Evolutionary conservation across 1,140 invertebrate genomes (phyloP).

Genomic region (Hypothenemus hampei): DNA sequence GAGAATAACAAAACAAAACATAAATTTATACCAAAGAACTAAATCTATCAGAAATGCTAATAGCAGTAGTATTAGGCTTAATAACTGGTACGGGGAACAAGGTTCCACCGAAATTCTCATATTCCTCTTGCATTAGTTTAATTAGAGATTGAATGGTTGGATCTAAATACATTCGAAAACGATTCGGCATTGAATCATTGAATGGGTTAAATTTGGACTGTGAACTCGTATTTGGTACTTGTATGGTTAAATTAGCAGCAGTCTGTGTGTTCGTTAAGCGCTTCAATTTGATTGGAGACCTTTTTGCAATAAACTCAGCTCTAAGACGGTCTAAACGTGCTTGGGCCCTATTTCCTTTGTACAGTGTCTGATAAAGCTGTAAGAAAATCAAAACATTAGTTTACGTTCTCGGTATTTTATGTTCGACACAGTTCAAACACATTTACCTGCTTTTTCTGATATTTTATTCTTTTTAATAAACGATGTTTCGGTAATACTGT

Average conservation of each 20-base stretch:
- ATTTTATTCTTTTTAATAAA: constrained; percentile 1
- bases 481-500: constrained; percentile 8
- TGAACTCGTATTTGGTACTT: constrained; percentile 18
- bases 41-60: constrained; percentile 10
- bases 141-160: constrained; percentile 17
- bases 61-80: constrained; percentile 2
- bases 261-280: constrained; percentile 2
- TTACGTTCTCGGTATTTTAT: too few relatives aligned
- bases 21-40: too few relatives aligned
- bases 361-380: too few relatives aligned
- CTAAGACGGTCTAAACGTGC: too few relatives aligned
- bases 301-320: too few relatives aligned
- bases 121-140: constrained; percentile 15
- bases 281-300: neutral
- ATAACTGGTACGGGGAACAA: constrained; percentile 4
- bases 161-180: constrained; percentile 25
- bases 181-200: neutral
- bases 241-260: constrained; percentile 17
- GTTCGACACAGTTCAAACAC: too few relatives aligned
- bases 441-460: too few relatives aligned
- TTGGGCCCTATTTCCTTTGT: too few relatives aligned
- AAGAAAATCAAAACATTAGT: too few relatives aligned
- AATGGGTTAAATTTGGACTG: neutral
- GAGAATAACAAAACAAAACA: too few relatives aligned
- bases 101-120: constrained; percentile 1